Conservation (phyloP, 2,797 vertebrate genomes). For the Periparus ater region DNA sequence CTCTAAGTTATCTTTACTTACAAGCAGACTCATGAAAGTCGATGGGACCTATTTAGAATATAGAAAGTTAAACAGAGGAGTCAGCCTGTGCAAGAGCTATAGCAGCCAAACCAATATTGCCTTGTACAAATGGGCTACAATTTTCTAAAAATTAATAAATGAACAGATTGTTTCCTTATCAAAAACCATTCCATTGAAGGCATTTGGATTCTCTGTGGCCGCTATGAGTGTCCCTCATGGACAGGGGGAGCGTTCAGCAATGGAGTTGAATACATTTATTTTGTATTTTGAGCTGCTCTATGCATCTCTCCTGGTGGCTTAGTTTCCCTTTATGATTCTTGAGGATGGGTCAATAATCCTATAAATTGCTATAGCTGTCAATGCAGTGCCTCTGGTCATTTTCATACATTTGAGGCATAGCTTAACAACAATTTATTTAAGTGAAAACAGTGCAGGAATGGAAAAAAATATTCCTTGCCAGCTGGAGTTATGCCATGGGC, state of each 20-base stretch:
- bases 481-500: not conserved
- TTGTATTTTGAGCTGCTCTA: not conserved
- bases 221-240: not conserved
- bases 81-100: not conserved
- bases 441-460: not conserved
- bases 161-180: not conserved
- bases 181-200: not conserved
- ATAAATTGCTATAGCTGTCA: not conserved
- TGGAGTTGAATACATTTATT: not conserved
- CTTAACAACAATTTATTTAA: not conserved
- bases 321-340: not conserved
- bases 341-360: conserved; percentile 17
- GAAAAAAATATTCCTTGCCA: not conserved
- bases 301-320: not conserved
- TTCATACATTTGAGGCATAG: not conserved
- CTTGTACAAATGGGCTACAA: not conserved
- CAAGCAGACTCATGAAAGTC: conserved; percentile 65
- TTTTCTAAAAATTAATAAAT: conserved; percentile 17
- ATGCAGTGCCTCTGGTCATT: conserved; percentile 1
- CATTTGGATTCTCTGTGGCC: not conserved
- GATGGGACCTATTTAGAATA: conserved; percentile 57
- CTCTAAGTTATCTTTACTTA: conserved; percentile 66
- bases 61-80: conserved; percentile 40
- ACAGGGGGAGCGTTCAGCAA: not conserved
- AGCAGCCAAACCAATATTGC: not conserved